Evolutionary conservation across 2,888 invertebrate genomes (phyloP).

Genomic region (Diarsia dahlii): DNA sequence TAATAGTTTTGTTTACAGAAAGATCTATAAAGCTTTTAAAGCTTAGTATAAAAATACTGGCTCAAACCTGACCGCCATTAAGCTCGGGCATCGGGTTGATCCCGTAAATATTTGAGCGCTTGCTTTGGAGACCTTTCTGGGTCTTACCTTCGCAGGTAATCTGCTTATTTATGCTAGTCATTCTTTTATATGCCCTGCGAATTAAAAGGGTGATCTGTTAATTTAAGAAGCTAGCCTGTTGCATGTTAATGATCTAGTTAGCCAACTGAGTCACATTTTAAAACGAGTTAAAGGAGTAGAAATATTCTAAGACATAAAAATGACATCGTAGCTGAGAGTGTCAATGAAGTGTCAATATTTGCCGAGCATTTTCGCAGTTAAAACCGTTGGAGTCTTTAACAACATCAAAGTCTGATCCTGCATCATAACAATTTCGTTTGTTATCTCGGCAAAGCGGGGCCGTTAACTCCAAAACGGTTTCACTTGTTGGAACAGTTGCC

Average conservation of each 20-base stretch:
- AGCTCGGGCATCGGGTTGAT: constrained; percentile 13
- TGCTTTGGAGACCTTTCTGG: constrained; percentile 14
- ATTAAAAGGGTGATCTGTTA: constrained; percentile 1
- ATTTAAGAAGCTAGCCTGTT: neutral
- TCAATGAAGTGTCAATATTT: constrained; percentile 21
- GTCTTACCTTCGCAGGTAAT: constrained; percentile 16
- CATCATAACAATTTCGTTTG: constrained; percentile 72
- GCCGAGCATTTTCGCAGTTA: constrained; percentile 10
- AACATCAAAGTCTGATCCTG: constrained; percentile 66
- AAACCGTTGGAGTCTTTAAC: constrained; percentile 36
- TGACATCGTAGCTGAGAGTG: neutral
- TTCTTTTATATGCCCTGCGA: constrained; percentile 9
- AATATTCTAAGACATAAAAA: neutral
- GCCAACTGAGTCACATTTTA: neutral
- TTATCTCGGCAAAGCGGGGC: constrained; percentile 71
- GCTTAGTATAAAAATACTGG: constrained; percentile 23
- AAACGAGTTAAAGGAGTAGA: neutral
- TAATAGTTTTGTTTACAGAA: constrained; percentile 51
- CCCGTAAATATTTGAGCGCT: constrained; percentile 27
- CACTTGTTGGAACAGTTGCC: constrained; percentile 71
- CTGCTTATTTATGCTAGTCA: constrained; percentile 12
- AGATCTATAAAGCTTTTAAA: constrained; percentile 30
- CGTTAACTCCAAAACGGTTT: constrained; percentile 68
- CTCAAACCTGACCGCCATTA: constrained; percentile 24
- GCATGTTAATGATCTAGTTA: neutral